A percentile compares a stretch with the other conserved stretches of the same genome.
Conservation (phyloP, 2,888 invertebrate species). For the Dicycla oo region DNA sequence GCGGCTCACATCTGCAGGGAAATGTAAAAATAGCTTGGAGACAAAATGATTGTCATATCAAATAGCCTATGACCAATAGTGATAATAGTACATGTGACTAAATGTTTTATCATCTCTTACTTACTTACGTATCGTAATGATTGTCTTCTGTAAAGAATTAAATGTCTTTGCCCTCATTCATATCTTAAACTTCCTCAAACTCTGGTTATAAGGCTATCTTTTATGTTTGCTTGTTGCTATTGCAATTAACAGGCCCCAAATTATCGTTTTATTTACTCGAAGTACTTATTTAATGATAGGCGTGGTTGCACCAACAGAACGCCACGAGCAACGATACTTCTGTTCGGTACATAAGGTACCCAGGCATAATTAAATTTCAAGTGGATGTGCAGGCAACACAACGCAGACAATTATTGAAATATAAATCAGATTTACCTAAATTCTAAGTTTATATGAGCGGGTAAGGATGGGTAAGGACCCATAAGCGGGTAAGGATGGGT, state of each 20-base stretch:
- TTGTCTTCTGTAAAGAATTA: slow-evolving; percentile 39
- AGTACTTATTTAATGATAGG: slow-evolving; percentile 1
- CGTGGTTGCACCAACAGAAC: not conserved
- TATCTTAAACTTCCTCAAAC: slow-evolving; percentile 31
- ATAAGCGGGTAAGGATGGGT: no score
- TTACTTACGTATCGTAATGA: slow-evolving; percentile 48
- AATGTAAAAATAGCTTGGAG: slow-evolving; percentile 34
- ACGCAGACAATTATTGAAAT: not conserved
- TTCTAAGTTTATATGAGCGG: not conserved
- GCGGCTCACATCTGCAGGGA: slow-evolving; percentile 30
- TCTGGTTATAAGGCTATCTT: slow-evolving; percentile 30
- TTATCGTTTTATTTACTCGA: slow-evolving; percentile 18
- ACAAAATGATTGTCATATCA: slow-evolving; percentile 45
- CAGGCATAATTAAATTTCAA: not conserved
- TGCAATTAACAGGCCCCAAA: not conserved
- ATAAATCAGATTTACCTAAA: not conserved
- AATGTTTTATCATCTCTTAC: slow-evolving; percentile 42
- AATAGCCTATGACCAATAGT: slow-evolving; percentile 63
- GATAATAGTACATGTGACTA: slow-evolving; percentile 51
- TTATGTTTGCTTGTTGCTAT: slow-evolving; percentile 6
- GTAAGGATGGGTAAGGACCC: not conserved
- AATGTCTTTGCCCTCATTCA: slow-evolving; percentile 50
- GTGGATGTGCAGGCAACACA: not conserved
- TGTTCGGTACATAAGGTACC: no score
- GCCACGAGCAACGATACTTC: not conserved